Evolutionary conservation across 2,113 vertebrate genomes (phyloP), one percentile per base, ranked within the genome.

Genomic region (Motacilla tschutschensis): DNA sequence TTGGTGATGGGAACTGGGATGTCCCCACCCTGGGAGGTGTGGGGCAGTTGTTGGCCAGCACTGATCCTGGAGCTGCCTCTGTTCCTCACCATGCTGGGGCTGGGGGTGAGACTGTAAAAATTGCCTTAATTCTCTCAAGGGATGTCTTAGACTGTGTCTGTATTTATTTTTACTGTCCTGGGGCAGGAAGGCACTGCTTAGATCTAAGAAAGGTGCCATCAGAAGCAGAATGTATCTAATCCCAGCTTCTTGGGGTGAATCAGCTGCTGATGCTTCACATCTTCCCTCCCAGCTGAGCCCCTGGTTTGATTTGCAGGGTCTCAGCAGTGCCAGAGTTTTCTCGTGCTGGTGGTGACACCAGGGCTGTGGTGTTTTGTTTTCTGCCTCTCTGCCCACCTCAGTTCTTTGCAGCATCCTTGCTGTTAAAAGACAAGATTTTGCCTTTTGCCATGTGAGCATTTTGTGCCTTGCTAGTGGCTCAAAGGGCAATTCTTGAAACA

Each of bases 151-250:
- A 2, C 25, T 28, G 19, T 48, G 33, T 21, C 21, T 29, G 2
- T n/a, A 0, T 55, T 1, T 6, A 15, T 47, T 87, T 36, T 33
- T 35, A 8, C 13, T 6, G 20, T 31, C 17, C 26, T 41, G 69
- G 16, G 36, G 18, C n/a, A 35, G 48, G 64, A 65, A 16, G 36
- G 54, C 2, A 2, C 50, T 84, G 60, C 54, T 43, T 14, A 9
- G 31, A 1, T 50, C 2, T 2, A 3, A 19, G 53, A 46, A 36
- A 17, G 26, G 15, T 20, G 7, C 80, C 1, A 0, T 46, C 0
- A 0, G 41, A 40, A 75, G 24, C 5, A 1, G 44, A 21, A n/a
- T 1, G 2, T 9, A 0, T 46, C 33, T 22, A 8, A 40, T 38
- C 43, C 35, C 0, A 0, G 6, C 28, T 71, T 33, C 50, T 43